These are phyloP conservation scores for Bucco capensis DNA, from an alignment of 2,113 vertebrate species.

Conservation along the genomic window DNA sequence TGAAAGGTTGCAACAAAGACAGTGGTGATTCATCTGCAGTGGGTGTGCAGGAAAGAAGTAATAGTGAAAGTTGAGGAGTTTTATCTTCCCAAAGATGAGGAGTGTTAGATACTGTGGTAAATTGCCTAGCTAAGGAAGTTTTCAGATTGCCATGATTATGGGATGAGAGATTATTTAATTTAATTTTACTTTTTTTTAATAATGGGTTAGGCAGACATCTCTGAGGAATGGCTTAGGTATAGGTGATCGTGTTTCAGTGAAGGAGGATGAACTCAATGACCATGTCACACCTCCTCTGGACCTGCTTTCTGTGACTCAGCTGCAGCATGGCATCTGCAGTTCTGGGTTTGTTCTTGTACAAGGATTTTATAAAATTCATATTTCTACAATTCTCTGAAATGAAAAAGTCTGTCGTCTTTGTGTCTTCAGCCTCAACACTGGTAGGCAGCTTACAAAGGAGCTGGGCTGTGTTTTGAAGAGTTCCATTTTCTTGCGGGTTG, in stretches of 20 bases:
- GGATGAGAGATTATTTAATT: background rate
- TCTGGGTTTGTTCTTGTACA: background rate
- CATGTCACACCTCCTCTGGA: background rate
- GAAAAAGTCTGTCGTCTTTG: background rate
- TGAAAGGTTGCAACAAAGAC: background rate
- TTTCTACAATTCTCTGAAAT: background rate
- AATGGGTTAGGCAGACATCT: fast-evolving
- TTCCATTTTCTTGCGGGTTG: background rate
- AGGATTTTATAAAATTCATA: background rate
- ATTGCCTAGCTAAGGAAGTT: background rate
- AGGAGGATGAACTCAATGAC: background rate
- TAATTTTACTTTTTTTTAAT: background rate
- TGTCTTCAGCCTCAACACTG: background rate
- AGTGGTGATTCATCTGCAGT: fast-evolving
- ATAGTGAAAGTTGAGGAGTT: background rate
- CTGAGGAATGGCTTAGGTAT: background rate
- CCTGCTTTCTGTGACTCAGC: background rate
- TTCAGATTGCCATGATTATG: fast-evolving
- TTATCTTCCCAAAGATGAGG: background rate
- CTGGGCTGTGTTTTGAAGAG: background rate
- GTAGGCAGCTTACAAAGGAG: background rate
- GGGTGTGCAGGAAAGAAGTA: background rate
- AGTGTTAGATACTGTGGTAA: background rate
- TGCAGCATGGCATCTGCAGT: background rate
- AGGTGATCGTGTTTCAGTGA: background rate